A percentile compares a stretch with the other conserved stretches of the same genome.
Evolutionary conservation across 92 coral and sea anemone species (phyloP).

Genomic region (Bergia puertoricense): DNA sequence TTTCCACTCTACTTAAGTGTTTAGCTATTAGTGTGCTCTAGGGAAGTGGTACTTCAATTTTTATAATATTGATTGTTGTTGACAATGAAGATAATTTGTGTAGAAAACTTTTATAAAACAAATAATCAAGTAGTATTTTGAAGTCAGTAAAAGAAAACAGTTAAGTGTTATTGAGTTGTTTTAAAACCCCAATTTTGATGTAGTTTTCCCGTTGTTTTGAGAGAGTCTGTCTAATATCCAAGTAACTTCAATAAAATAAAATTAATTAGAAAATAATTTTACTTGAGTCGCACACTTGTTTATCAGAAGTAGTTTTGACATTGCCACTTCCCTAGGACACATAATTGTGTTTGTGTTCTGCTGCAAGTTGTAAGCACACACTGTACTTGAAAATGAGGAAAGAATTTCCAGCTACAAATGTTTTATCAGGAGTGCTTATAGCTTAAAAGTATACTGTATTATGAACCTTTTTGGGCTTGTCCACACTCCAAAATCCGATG

Average conservation of each 20-base stretch:
- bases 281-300: neutral
- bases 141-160: no score
- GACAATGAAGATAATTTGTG: neutral
- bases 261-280: neutral
- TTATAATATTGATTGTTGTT: neutral
- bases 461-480: slow-evolving; percentile 11
- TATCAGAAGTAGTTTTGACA: neutral
- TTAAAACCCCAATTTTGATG: no score
- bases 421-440: slow-evolving; percentile 20
- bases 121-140: neutral
- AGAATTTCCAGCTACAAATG: neutral
- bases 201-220: neutral
- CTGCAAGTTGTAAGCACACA: slow-evolving; percentile 32
- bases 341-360: slow-evolving; percentile 14
- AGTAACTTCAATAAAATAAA: neutral
- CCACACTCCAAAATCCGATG: slow-evolving; percentile 3
- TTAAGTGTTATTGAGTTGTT: no score
- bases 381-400: slow-evolving; percentile 2
- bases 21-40: slow-evolving; percentile 4
- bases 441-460: slow-evolving; percentile 1
- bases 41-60: slow-evolving; percentile 13
- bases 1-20: slow-evolving; percentile 42
- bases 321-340: slow-evolving; percentile 28
- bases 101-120: neutral
- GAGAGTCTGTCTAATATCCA: neutral